These are phyloP conservation scores for Chironomus striatipennis DNA, from an alignment of 1,140 invertebrate genomes.

Conservation along the genomic window DNA sequence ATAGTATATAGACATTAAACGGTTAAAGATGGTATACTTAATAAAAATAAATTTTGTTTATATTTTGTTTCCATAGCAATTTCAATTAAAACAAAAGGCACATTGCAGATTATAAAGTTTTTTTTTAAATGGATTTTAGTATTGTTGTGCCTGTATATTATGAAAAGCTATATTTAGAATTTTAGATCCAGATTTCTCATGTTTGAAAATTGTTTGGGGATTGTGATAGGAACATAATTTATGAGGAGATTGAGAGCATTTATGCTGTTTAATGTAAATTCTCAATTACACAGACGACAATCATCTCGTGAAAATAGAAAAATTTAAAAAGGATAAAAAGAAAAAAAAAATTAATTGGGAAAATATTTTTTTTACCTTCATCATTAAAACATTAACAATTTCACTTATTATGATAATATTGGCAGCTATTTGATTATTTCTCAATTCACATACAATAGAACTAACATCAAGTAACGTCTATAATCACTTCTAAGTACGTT, in stretches of 20 bases:
- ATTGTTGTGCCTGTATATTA: not conserved
- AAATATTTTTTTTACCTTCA: not conserved
- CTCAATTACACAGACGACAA: not conserved
- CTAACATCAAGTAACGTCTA: too few relatives aligned
- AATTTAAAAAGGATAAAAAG: not conserved
- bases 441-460: not conserved
- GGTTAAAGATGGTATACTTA: too few relatives aligned
- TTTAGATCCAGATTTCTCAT: not conserved
- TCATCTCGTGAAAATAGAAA: too few relatives aligned
- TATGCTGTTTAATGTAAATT: not conserved
- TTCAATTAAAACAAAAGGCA: not conserved
- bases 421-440: not conserved
- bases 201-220: slow-evolving; percentile 37
- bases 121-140: not conserved
- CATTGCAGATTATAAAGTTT: not conserved
- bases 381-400: not conserved
- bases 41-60: not conserved
- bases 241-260: not conserved
- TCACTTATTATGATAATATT: not conserved
- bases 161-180: not conserved
- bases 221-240: not conserved
- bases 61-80: not conserved
- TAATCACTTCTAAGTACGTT: too few relatives aligned
- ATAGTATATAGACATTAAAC: too few relatives aligned
- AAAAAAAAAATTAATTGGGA: not conserved